These are phyloP conservation scores for Zonotrichia leucophrys DNA, from an alignment of 2,113 vertebrate species.

Conservation along the genomic window DNA sequence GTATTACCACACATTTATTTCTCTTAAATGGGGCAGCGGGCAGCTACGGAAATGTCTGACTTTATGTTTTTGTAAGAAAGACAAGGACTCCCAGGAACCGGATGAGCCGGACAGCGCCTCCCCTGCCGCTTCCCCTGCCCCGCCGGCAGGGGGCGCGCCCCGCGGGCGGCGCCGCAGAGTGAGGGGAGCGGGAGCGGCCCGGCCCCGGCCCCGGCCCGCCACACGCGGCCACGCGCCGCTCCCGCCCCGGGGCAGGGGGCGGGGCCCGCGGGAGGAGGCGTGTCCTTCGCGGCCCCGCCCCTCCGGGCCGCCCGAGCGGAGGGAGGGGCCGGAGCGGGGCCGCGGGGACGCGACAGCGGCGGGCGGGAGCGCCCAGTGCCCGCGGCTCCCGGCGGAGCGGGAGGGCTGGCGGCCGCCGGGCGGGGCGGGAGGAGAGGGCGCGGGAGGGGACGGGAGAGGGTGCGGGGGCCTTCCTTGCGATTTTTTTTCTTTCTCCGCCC, in stretches of 20 bases:
- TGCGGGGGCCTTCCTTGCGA: background rate
- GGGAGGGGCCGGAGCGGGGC: background rate
- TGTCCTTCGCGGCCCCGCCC: background rate
- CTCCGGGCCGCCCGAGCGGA: background rate
- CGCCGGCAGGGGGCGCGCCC: background rate
- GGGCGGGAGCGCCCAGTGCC: background rate
- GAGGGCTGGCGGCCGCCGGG: background rate
- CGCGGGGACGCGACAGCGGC: background rate
- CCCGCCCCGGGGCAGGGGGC: background rate
- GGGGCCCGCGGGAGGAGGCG: background rate
- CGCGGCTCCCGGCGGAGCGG: background rate
- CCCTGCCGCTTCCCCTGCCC: background rate
- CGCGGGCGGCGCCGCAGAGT: too few relatives aligned
- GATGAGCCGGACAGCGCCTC: accelerated
- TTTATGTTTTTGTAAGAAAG: background rate
- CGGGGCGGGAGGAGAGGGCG: background rate
- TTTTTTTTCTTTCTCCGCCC: background rate
- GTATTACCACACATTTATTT: background rate
- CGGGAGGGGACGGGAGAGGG: background rate
- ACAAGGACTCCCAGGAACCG: accelerated
- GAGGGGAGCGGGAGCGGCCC: background rate
- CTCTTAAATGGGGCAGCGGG: accelerated
- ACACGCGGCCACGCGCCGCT: background rate
- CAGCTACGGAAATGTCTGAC: background rate
- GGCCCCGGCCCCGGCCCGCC: background rate